These are phyloP conservation scores for Spheniscus humboldti DNA, from an alignment of 2,797 vertebrate genomes.

Conservation along the genomic window DNA sequence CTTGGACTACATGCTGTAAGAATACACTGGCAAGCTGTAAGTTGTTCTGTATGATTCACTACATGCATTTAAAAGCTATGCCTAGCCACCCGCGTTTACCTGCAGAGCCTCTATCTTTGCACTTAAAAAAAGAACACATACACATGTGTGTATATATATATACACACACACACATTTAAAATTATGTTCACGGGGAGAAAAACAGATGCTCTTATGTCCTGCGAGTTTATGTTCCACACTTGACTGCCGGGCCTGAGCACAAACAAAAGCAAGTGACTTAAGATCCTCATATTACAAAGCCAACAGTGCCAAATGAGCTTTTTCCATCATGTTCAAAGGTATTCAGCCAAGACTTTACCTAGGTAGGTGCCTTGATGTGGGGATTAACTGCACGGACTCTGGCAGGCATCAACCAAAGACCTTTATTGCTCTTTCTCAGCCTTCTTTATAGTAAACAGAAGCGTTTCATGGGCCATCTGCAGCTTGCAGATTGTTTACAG, in stretches of 20 bases:
- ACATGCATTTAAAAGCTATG: background rate
- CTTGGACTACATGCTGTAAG: background rate
- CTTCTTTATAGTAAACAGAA: too few relatives aligned
- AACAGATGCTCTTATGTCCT: background rate
- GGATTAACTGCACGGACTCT: too few relatives aligned
- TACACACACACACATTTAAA: background rate
- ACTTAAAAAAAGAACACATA: background rate
- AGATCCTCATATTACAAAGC: background rate
- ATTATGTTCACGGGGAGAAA: background rate
- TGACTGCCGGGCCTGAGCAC: background rate
- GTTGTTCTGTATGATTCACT: background rate
- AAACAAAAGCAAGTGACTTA: background rate
- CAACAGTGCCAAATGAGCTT: background rate
- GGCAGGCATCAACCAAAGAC: too few relatives aligned
- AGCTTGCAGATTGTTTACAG: too few relatives aligned
- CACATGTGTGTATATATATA: fast-evolving
- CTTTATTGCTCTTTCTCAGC: too few relatives aligned
- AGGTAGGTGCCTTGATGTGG: background rate
- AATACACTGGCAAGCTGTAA: background rate
- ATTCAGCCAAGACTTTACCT: background rate
- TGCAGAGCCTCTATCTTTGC: background rate
- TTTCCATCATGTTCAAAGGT: background rate
- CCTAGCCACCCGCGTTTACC: background rate
- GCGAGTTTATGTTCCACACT: background rate
- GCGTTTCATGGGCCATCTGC: too few relatives aligned